Conservation (phyloP, 2,797 vertebrate genomes). For the Chelonia mydas region DNA sequence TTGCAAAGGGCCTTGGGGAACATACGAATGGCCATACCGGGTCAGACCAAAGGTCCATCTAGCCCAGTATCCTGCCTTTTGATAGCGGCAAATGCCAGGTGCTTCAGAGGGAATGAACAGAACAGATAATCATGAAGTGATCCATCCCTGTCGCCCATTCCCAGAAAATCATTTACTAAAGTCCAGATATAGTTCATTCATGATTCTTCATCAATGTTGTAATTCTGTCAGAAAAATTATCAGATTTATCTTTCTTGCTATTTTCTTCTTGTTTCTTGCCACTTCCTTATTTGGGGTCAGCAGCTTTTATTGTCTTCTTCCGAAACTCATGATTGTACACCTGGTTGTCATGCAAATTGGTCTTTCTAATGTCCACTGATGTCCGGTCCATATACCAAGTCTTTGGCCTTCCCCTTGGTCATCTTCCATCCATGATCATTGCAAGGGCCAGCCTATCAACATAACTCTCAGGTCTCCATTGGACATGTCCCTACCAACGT, state of each 20-base stretch:
- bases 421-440: not conserved
- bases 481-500: not conserved
- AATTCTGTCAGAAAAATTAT: not conserved
- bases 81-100: too few species aligned
- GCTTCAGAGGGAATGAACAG: too few species aligned
- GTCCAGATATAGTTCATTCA: not conserved
- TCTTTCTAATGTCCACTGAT: not conserved
- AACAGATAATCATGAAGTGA: too few species aligned
- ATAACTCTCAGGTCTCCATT: not conserved
- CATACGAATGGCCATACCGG: not conserved
- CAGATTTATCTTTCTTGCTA: not conserved
- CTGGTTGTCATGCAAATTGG: not conserved
- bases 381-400: not conserved
- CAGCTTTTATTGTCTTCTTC: not conserved
- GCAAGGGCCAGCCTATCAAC: not conserved
- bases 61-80: too few species aligned
- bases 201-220: not conserved
- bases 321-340: not conserved
- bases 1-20: accelerated
- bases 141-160: too few species aligned
- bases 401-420: not conserved
- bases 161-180: not conserved
- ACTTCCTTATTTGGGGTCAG: not conserved
- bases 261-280: not conserved
- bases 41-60: too few species aligned